Percentiles rank a stretch among this genome's conserved stretches.
Evolutionary conservation across 2,797 vertebrate species (phyloP).

Genomic region (Tamandua tetradactyla): DNA sequence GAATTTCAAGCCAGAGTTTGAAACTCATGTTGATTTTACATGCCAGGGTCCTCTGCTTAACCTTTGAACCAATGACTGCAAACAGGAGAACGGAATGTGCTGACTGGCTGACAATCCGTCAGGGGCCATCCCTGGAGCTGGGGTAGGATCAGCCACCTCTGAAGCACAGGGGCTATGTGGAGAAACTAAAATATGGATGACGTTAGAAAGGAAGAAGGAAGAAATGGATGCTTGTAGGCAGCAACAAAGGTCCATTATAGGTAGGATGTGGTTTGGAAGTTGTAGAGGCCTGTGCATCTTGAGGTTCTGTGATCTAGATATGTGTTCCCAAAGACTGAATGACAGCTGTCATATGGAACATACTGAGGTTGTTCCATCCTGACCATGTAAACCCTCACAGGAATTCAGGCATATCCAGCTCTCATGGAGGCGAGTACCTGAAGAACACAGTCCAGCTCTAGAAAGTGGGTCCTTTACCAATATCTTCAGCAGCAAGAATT

Average conservation of each 20-base stretch:
- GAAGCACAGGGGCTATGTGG: not conserved
- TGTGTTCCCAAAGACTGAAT: not conserved
- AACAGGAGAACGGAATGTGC: no score
- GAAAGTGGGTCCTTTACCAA: not conserved
- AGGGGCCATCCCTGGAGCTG: not conserved
- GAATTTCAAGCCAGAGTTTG: not conserved
- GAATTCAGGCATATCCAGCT: not conserved
- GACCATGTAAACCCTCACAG: not conserved
- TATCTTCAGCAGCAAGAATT: not conserved
- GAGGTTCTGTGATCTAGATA: not conserved
- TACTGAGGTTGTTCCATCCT: not conserved
- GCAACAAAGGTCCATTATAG: not conserved
- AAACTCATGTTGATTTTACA: not conserved
- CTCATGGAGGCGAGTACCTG: not conserved
- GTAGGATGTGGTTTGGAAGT: not conserved
- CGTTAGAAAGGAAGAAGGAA: not conserved
- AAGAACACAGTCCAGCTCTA: not conserved
- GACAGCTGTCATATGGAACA: not conserved
- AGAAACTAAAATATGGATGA: not conserved
- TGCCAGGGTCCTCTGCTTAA: not conserved
- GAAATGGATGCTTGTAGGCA: not conserved
- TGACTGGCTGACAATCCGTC: no score
- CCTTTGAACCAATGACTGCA: not conserved
- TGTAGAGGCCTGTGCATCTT: not conserved
- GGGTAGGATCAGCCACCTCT: not conserved